These are phyloP conservation scores for Drosophila suzukii DNA, from an alignment of 1,140 invertebrate genomes.

Conservation along the genomic window DNA sequence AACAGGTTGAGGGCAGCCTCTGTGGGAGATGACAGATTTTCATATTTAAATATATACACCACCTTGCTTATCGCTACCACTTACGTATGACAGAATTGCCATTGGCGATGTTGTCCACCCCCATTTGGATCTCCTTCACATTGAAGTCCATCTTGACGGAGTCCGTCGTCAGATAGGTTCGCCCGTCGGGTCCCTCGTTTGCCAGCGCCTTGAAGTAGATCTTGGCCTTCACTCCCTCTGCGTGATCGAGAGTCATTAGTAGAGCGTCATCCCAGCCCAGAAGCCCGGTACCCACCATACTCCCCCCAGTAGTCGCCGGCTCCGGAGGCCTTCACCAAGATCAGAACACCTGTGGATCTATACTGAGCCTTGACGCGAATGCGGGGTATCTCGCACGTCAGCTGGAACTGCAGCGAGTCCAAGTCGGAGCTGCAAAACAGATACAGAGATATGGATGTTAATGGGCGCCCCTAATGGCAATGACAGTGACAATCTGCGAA, in stretches of 20 bases:
- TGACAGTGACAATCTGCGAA: conserved; percentile 63
- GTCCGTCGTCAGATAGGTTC: conserved; percentile 88
- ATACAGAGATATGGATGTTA: conserved; percentile 41
- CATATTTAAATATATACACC: neutral
- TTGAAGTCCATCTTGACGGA: conserved; percentile 93
- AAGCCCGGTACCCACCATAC: conserved; percentile 87
- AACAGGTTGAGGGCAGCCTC: conserved; percentile 93
- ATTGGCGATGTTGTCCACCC: conserved; percentile 92
- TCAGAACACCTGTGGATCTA: conserved; percentile 90
- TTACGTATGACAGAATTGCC: conserved; percentile 91
- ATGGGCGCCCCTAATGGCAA: conserved; percentile 51
- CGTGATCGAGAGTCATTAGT: conserved; percentile 2
- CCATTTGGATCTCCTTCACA: conserved; percentile 92
- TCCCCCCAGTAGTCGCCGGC: conserved; percentile 94
- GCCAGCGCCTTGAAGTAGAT: conserved; percentile 91
- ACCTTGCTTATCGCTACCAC: conserved; percentile 53
- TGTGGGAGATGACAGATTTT: conserved; percentile 75
- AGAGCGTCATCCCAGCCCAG: neutral
- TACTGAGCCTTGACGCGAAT: conserved; percentile 91
- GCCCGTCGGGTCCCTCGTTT: conserved; percentile 85
- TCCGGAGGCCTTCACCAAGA: conserved; percentile 91
- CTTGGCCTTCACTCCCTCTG: conserved; percentile 93
- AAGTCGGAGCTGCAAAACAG: conserved; percentile 87
- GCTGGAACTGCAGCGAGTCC: conserved; percentile 91
- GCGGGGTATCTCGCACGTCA: conserved; percentile 90